phyloP scores from a whole-genome alignment of 2,888 invertebrate genomes.

The Dasysyrphus tricinctus region DNA sequence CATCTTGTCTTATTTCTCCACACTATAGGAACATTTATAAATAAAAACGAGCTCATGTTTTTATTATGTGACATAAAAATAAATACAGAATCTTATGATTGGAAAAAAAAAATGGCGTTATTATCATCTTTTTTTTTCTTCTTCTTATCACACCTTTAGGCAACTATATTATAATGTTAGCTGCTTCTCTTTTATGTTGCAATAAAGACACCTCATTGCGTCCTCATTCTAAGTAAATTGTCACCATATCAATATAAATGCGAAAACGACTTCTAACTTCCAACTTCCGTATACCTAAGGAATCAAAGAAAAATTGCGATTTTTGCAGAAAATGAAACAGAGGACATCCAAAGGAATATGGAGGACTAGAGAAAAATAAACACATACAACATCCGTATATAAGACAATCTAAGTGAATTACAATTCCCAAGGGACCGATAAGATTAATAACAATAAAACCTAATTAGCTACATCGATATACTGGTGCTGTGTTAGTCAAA shows the following conservation, averaged over 20 bases:
- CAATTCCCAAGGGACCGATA: conserved; percentile 63
- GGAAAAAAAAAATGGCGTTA: conserved; percentile 5
- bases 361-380: neutral
- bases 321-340: conserved; percentile 42
- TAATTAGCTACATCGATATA: conserved; percentile 68
- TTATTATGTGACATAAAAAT: conserved; percentile 12
- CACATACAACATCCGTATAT: neutral
- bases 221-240: conserved; percentile 56
- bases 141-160: neutral
- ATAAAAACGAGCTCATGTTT: neutral
- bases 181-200: conserved; percentile 11
- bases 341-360: conserved; percentile 4
- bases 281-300: neutral
- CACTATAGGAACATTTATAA: neutral
- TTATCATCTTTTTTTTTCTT: conserved; percentile 4
- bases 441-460: conserved; percentile 75
- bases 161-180: conserved; percentile 7
- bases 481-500: neutral
- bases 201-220: conserved; percentile 67
- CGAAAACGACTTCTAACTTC: conserved; percentile 23
- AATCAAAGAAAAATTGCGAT: conserved; percentile 42
- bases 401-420: conserved; percentile 63
- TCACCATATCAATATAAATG: conserved; percentile 51
- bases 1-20: no score
- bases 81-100: conserved; percentile 5